A percentile compares a stretch with the other conserved stretches of the same genome.
Evolutionary conservation across 2,113 vertebrate genomes (phyloP).

Genomic region (Eulemur rufifrons): DNA sequence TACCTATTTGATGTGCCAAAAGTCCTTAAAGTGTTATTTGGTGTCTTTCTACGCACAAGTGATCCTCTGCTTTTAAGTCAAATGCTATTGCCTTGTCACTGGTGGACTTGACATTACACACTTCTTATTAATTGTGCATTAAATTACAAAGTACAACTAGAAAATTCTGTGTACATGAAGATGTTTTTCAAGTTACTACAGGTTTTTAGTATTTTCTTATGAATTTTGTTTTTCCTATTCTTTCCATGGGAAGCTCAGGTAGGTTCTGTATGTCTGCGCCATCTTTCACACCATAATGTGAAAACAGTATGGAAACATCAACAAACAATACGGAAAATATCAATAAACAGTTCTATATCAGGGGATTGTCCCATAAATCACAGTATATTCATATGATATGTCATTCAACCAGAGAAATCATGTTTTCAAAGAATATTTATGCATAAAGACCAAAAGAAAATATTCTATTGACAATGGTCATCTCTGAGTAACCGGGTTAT

Average conservation of each 20-base stretch:
- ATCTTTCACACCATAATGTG: slow-evolving; percentile 34
- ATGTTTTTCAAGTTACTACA: slow-evolving; percentile 3
- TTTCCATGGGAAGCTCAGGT: background rate
- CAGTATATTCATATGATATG: background rate
- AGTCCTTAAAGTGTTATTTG: background rate
- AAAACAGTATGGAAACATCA: slow-evolving; percentile 41
- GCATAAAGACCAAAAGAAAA: slow-evolving; percentile 47
- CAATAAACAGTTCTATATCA: slow-evolving; percentile 54
- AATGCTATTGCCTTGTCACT: background rate
- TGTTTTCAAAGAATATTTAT: slow-evolving; percentile 47
- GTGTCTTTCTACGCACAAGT: slow-evolving; percentile 6
- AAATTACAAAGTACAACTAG: background rate
- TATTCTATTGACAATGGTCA: background rate
- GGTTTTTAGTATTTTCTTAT: slow-evolving; percentile 37
- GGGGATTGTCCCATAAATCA: slow-evolving; percentile 61
- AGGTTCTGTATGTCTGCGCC: background rate
- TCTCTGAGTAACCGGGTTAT: background rate
- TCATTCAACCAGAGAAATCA: slow-evolving; percentile 37
- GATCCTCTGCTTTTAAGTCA: slow-evolving; percentile 20
- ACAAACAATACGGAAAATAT: slow-evolving; percentile 58
- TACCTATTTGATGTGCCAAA: background rate
- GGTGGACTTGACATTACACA: background rate
- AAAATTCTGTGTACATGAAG: background rate
- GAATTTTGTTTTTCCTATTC: slow-evolving; percentile 12
- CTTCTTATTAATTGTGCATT: slow-evolving; percentile 41